Evolutionary conservation across 2,888 invertebrate species (phyloP).

Genomic region (Sclerodermus sp.): DNA sequence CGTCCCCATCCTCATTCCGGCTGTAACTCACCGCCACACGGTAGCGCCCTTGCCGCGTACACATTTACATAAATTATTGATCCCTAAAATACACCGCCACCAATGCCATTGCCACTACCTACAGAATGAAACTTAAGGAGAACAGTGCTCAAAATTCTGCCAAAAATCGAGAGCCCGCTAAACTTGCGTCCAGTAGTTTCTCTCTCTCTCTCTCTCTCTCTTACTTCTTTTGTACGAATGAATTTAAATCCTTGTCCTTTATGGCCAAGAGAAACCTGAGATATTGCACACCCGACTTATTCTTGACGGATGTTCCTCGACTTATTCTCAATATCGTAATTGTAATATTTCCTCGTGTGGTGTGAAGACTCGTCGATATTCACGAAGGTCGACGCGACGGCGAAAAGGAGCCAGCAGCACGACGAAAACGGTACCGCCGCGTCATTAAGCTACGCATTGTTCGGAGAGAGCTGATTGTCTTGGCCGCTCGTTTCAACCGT

Average conservation of each 20-base stretch:
- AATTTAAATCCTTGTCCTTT: too few species aligned
- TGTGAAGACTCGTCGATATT: background rate
- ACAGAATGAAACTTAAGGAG: conserved; percentile 19
- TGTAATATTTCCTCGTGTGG: background rate
- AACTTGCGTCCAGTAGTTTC: too few species aligned
- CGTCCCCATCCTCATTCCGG: conserved; percentile 30
- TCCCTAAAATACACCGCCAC: conserved; percentile 54
- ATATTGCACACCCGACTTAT: too few species aligned
- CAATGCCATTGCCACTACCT: conserved; percentile 51
- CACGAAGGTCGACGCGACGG: conserved; percentile 2
- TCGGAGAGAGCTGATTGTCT: conserved; percentile 56
- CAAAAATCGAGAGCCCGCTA: too few species aligned
- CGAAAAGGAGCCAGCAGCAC: conserved; percentile 28
- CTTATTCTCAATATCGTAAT: too few species aligned
- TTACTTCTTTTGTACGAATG: too few species aligned
- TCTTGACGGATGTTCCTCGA: too few species aligned
- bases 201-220: too few species aligned
- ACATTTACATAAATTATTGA: conserved; percentile 59
- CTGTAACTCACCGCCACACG: conserved; percentile 57
- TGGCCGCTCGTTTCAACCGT: conserved; percentile 55
- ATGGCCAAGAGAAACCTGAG: too few species aligned
- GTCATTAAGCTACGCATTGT: conserved; percentile 58
- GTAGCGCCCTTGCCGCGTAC: conserved; percentile 56
- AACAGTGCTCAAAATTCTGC: too few species aligned
- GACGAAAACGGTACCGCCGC: conserved; percentile 48